Base-by-base conservation (phyloP, 2,888 invertebrate genomes). In the Cinara cedri region DNA sequence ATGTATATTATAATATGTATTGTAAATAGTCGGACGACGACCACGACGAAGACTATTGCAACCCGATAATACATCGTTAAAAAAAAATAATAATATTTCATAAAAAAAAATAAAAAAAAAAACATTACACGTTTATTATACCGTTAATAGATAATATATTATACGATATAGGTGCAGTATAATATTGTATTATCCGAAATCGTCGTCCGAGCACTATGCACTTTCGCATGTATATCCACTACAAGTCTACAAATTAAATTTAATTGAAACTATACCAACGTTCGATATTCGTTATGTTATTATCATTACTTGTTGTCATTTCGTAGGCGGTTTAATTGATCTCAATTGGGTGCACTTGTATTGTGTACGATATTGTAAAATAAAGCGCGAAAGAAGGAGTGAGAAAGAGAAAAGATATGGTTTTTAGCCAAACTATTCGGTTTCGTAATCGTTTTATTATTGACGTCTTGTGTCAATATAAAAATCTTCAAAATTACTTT, bases 301-400 rank as follows among this genome's bases (percentile, higher is more conserved):
- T 72, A 49, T 60, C 60, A 46, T 0, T 42, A 14, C 13, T 42
- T 71, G 16, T 34, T 51, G 46, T 49, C 24, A 44, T 72, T 60
- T 72, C 34, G 57, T 60, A 26, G 60, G 60, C n/a, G 46, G 46
- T 46, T 26, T 72, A 72, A 72, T 72, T 60, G 72, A 72, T 72
- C 72, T 19, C 46, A 60, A 72, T 72, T 72, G 49, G 26, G 11
- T 21, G 44, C n/a, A 60, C 60, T 3, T 13, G 14, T 14, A n/a
- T 34, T 34, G 6, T 34, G 6, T 34, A 34, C 34, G 34, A 34
- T 4, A 4, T 4, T 34, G 6, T 34, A 4, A 34, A 34, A 34
- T 34, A 34, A 34, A 34, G 6, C 6, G n/a, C n/a, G n/a, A n/a
- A n/a, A n/a, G 34, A 34, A 34, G 6, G 34, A 34, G 3, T 34